Evolutionary conservation across 2,113 vertebrate genomes (phyloP).

Genomic region (Podilymbus podiceps): DNA sequence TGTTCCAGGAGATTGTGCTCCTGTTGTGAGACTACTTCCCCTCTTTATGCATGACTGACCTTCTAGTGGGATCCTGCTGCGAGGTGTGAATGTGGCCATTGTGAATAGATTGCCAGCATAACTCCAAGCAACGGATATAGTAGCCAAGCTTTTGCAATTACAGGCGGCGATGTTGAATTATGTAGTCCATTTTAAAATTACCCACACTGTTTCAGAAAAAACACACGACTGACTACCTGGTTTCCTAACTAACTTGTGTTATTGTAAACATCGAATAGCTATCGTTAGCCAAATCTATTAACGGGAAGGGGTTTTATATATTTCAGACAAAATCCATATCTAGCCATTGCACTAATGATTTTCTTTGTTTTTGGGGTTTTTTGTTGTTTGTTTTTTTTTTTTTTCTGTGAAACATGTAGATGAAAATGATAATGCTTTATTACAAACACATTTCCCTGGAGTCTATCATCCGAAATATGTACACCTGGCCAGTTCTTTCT

Average conservation of each 20-base stretch:
- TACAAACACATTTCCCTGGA: not conserved
- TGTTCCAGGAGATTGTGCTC: slow-evolving; percentile 8
- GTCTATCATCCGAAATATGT: not conserved
- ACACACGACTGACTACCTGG: not conserved
- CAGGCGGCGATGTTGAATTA: not conserved
- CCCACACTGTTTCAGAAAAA: not conserved
- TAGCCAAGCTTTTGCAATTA: not conserved
- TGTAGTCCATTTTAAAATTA: not conserved
- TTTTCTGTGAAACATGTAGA: not conserved
- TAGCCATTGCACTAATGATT: not conserved
- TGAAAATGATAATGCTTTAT: not conserved
- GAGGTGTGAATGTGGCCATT: not conserved
- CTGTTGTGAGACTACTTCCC: slow-evolving; percentile 9
- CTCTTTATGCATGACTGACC: slow-evolving; percentile 7
- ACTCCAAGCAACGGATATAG: not conserved
- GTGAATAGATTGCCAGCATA: not conserved
- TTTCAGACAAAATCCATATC: not conserved
- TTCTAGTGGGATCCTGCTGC: not conserved
- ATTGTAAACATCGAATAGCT: not conserved
- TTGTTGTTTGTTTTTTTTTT: too few species aligned
- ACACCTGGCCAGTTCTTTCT: not conserved
- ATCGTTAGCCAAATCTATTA: not conserved
- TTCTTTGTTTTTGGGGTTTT: not conserved
- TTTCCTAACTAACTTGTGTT: not conserved
- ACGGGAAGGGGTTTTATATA: not conserved